phyloP scores from a whole-genome alignment of 2,113 vertebrate species.

The Thomomys bottae region DNA sequence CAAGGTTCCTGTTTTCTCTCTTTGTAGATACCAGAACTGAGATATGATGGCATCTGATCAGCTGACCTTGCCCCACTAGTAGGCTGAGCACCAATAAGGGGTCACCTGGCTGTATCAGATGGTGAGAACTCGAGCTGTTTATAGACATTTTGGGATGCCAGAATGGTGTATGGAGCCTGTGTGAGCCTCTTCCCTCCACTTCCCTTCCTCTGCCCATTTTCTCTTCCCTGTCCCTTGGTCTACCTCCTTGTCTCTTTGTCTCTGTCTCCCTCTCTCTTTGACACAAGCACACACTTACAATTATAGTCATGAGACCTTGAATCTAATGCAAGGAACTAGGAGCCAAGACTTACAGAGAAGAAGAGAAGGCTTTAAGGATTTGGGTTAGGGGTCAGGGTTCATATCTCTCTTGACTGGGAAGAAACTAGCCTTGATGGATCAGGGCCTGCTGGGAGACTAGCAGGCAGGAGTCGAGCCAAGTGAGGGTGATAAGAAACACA shows the following conservation, averaged over 20 bases:
- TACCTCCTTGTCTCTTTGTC: no score
- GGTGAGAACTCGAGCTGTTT: background rate
- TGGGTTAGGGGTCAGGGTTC: background rate
- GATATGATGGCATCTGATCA: constrained; percentile 17
- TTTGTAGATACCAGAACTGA: constrained; percentile 5
- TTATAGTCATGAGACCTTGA: background rate
- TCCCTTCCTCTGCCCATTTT: background rate
- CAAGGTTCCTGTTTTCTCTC: background rate
- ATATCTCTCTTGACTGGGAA: background rate
- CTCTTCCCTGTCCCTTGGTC: background rate
- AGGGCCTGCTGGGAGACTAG: background rate
- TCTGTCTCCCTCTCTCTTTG: no score
- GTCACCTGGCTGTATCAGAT: background rate
- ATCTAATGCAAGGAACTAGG: background rate
- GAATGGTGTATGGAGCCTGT: background rate
- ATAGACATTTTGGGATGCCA: background rate
- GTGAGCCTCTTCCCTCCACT: background rate
- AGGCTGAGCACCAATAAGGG: background rate
- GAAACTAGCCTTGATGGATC: background rate
- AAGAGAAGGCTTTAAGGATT: background rate
- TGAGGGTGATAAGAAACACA: background rate
- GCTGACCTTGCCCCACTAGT: background rate
- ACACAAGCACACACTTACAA: background rate
- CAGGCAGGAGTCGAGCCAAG: background rate
- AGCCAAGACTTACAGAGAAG: background rate